Conservation (phyloP, 2,797 vertebrate species). For the Euthynnus affinis region DNA sequence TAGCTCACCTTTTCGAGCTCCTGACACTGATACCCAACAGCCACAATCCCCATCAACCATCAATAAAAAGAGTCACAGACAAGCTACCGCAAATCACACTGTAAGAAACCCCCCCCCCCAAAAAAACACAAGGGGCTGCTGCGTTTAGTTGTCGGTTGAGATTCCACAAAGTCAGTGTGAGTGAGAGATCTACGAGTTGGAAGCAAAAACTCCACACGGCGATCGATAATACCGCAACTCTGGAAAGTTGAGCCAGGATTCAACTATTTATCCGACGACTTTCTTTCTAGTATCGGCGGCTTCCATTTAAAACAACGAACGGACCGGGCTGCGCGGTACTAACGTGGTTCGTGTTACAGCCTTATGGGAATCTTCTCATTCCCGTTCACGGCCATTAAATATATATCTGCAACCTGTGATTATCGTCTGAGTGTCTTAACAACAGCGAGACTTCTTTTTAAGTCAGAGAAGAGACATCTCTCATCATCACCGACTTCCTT, state of each 20-base stretch:
- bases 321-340: not conserved
- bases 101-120: too few relatives aligned
- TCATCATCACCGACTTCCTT: not conserved
- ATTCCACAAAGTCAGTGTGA: too few relatives aligned
- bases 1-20: not conserved
- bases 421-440: not conserved
- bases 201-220: not conserved
- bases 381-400: not conserved
- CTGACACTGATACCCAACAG: not conserved
- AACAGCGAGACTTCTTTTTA: not conserved
- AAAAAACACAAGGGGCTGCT: not conserved
- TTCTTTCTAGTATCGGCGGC: not conserved
- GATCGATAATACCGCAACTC: not conserved
- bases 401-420: not conserved
- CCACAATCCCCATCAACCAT: not conserved
- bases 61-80: not conserved
- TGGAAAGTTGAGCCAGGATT: not conserved
- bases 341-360: not conserved
- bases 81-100: not conserved
- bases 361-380: not conserved
- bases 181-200: not conserved
- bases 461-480: not conserved
- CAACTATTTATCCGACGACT: not conserved
- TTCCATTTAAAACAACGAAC: not conserved
- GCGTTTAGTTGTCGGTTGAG: too few relatives aligned